Evolutionary conservation across 1,140 invertebrate species (phyloP), one percentile per base, ranked within the genome.

Genomic region (Marisa cornuarietis): DNA sequence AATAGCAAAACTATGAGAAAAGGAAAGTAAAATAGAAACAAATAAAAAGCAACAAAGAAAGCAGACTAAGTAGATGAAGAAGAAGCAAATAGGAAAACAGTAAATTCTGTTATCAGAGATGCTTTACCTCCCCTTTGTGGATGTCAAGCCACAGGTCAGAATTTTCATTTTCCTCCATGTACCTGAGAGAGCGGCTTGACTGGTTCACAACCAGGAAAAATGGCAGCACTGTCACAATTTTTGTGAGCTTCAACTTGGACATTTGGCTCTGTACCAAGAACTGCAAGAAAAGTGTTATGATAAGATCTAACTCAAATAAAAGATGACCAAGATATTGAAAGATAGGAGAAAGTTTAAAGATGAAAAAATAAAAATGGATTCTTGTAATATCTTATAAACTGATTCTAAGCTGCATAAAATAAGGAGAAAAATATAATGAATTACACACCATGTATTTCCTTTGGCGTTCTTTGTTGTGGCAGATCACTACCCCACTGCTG

Each of bases 131-230:
- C 73, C 93, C 92, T 5, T 94, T 93, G 8, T 92, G 89, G 51
- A 96, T 91, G 90, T 96, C 95, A 66, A 95, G 93, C 95, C 95
- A 96, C 0, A 96, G 90, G 90, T 96, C 95, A 0, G 95, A 95
- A 65, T 94, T 93, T 86, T 96, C 95, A 86, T 96, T 96, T 85
- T 96, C 94, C 86, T 96, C 95, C 95, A 96, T 96, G 89, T 95
- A 96, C 49, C 95, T 91, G 26, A 96, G 89, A 66, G 93, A 92
- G 80, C 93, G 92, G 79, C 93, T 93, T 0, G 94, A 95, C 82
- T 94, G 94, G 82, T 91, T 91, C 74, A 90, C 85, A 18, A 90
- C 85, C 61, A 91, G 83, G 77, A 91, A 91, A 81, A 88, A 90
- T 42, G 90, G 90, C 54, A 87, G 82, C 11, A 91, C 85, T 20